Evolutionary conservation across 2,888 invertebrate genomes (phyloP), one percentile per base, ranked within the genome.

Genomic region (Dendrolimus pini): DNA sequence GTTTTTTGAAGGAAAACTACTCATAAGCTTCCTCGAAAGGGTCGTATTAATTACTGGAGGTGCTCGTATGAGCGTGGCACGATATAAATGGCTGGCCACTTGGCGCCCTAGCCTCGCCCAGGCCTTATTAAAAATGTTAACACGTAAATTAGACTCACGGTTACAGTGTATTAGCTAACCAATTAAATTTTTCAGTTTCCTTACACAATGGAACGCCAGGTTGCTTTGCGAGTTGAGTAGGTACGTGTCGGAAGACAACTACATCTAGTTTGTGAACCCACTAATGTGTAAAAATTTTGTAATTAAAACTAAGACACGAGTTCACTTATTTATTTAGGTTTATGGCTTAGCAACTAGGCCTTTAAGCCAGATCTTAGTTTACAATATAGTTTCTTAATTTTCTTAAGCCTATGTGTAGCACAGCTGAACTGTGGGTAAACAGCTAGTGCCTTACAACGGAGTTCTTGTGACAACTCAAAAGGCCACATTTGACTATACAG

Each of bases 71-170:
- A 83, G 84, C 80, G 82, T 75, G 68, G 79, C 68, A 75, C 77
- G 77, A 77, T 80, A 76, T 85, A 87, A 89, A 88, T 83, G 85
- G 83, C 85, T 82, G 85, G 83, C 89, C 88, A 89, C 89, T 89
- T 88, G 79, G 77, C 86, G 78, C 89, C 89, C 89, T 80, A 82
- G 83, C 81, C 77, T 80, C 75, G 79, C 78, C 76, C 9, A 62
- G 80, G 85, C 86, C 89, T 89, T 90, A 89, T 89, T 89, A 89
- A 89, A 89, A 89, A 87, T 83, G 87, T 87, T 87, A 88, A 89
- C 89, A 83, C 86, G 88, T 87, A 89, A 89, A 89, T 89, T 88
- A 89, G 89, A 88, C 85, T 80, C 78, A 74, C 77, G 77, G 72
- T 72, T 69, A 77, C 72, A 65, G 76, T 81, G 85, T 85, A 89